A percentile compares a stretch with the other conserved stretches of the same genome.
Evolutionary conservation across 2,113 vertebrate species (phyloP).

Genomic region (Grantiella picta): DNA sequence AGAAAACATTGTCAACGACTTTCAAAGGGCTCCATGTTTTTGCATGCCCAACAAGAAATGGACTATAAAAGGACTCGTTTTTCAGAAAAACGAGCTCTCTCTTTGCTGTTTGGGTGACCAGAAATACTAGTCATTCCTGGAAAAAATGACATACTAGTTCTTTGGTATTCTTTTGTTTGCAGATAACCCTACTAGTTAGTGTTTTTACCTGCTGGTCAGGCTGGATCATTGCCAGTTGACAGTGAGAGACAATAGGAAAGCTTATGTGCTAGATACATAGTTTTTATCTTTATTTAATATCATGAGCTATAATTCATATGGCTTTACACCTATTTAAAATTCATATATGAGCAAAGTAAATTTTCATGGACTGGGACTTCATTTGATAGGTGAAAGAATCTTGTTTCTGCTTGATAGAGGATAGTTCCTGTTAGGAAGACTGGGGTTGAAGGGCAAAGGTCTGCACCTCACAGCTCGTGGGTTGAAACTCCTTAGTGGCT

Average conservation of each 20-base stretch:
- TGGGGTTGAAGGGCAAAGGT: neutral
- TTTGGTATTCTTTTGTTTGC: conserved; percentile 1
- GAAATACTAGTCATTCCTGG: conserved; percentile 19
- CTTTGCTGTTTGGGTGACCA: conserved; percentile 1
- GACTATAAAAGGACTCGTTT: neutral
- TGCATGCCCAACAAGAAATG: neutral
- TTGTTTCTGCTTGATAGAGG: neutral
- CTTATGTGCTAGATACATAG: conserved; percentile 14
- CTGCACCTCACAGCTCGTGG: neutral
- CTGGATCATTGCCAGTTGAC: conserved; percentile 55
- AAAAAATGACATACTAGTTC: neutral
- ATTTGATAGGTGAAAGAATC: neutral
- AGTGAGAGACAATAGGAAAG: conserved; percentile 51
- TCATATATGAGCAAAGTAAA: conserved; percentile 23
- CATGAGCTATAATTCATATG: neutral
- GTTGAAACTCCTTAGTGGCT: neutral
- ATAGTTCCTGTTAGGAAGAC: neutral
- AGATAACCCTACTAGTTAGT: neutral
- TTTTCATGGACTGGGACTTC: conserved; percentile 28
- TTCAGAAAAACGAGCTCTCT: neutral
- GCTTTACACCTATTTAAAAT: conserved; percentile 45
- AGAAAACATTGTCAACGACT: conserved; percentile 16
- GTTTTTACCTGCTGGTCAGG: conserved; percentile 72
- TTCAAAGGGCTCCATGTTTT: conserved; percentile 22
- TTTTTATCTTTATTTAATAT: conserved; percentile 55